Evolutionary conservation across 2,888 invertebrate species (phyloP).

Genomic region (Norana najaformis): DNA sequence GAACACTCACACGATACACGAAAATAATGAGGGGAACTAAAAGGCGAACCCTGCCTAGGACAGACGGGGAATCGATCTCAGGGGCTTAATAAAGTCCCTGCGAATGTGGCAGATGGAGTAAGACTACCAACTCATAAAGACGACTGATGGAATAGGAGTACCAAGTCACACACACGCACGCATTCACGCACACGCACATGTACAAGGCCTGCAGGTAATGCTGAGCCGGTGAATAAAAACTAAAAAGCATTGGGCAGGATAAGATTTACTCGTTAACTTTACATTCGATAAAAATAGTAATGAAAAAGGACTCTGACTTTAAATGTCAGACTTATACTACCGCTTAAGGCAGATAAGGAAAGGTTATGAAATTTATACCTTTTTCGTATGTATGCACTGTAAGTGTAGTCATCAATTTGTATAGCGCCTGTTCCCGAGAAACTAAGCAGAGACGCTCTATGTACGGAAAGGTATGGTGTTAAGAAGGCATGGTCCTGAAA

Average conservation of each 20-base stretch:
- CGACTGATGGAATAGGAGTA: not conserved
- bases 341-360: no score
- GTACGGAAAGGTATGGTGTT: no score
- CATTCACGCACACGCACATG: not conserved
- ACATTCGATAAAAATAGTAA: no score
- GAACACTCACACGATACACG: not conserved
- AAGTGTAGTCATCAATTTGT: no score
- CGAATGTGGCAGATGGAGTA: not conserved
- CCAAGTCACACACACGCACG: not conserved
- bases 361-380: no score
- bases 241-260: not conserved
- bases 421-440: no score
- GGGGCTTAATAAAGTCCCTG: not conserved
- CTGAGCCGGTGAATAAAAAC: not conserved
- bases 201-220: not conserved
- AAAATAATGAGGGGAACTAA: slow-evolving; percentile 13
- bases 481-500: no score
- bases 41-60: not conserved
- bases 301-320: no score
- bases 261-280: not conserved
- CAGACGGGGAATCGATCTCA: not conserved
- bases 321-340: no score
- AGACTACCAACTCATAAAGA: not conserved
- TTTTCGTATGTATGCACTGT: no score
- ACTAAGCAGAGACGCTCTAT: no score